Evolutionary conservation across 2,113 vertebrate genomes (phyloP).

Genomic region (Ivindomyrus marchei): DNA sequence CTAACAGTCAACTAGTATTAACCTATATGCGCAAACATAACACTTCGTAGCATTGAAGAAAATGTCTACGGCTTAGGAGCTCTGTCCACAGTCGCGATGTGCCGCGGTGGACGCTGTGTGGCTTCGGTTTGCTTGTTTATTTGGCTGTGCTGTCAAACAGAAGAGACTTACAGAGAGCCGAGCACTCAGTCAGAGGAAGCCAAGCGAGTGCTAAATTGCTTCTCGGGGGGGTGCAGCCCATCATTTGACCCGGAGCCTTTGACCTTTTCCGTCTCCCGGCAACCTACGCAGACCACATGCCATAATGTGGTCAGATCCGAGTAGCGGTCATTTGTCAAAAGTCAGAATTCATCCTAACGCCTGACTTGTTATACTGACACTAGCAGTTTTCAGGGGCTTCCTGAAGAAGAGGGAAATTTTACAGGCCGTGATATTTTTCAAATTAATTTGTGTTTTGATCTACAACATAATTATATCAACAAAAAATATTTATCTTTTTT

Average conservation of each 20-base stretch:
- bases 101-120: background rate
- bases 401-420: background rate
- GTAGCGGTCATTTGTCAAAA: background rate
- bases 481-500: background rate
- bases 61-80: background rate
- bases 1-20: background rate
- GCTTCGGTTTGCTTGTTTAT: background rate
- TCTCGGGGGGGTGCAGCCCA: background rate
- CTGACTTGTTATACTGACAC: background rate
- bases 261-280: background rate
- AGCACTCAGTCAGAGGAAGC: background rate
- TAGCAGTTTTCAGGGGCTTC: background rate
- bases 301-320: background rate
- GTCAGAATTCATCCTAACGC: background rate
- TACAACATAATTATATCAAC: background rate
- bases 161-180: background rate
- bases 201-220: background rate
- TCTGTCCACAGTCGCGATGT: background rate
- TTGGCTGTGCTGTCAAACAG: background rate
- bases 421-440: background rate
- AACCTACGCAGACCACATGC: background rate
- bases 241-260: background rate
- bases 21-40: background rate
- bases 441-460: background rate
- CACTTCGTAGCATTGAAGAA: background rate